phyloP scores from a whole-genome alignment of 1,140 invertebrate species.

The Panagrolaimus sp. region DNA sequence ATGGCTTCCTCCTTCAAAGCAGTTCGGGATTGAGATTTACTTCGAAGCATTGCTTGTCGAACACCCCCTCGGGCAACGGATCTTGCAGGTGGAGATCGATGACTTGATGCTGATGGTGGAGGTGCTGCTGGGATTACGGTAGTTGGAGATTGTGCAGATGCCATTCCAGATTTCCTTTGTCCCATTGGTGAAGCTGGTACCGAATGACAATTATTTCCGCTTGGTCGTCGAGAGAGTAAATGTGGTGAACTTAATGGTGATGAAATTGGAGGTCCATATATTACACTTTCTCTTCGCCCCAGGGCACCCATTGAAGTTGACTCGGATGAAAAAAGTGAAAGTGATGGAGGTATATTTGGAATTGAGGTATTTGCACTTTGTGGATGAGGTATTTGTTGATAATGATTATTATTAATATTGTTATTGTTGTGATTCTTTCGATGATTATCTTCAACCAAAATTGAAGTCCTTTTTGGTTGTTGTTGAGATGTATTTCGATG shows the following conservation, averaged over 20 bases:
- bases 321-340: too few relatives aligned
- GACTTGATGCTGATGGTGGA: too few relatives aligned
- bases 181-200: neutral
- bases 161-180: neutral
- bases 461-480: too few relatives aligned
- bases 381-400: neutral
- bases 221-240: neutral
- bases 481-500: too few relatives aligned
- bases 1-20: neutral
- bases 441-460: too few relatives aligned
- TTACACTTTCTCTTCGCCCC: neutral
- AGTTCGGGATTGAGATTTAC: slow-evolving; percentile 1
- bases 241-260: neutral
- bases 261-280: neutral
- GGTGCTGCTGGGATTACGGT: neutral
- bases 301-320: too few relatives aligned
- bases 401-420: too few relatives aligned
- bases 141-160: too few relatives aligned
- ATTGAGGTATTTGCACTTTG: neutral
- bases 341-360: neutral
- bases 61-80: too few relatives aligned
- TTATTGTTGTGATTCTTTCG: neutral
- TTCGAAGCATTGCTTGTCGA: neutral
- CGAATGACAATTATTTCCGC: slow-evolving; percentile 8
- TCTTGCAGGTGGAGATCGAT: too few relatives aligned